Evolutionary conservation across 2,888 invertebrate genomes (phyloP).

Genomic region (Augiades crinisus): DNA sequence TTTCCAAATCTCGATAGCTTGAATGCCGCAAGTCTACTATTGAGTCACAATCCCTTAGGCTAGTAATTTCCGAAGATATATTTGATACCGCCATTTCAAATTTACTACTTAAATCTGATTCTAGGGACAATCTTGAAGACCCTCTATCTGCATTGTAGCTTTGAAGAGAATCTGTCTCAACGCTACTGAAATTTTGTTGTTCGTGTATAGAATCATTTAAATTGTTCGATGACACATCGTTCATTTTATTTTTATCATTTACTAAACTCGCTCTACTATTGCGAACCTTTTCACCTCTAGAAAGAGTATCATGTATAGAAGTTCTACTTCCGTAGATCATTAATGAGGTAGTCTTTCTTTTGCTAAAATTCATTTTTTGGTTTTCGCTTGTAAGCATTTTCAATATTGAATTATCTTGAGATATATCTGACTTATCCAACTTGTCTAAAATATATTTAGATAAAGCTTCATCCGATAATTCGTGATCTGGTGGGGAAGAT

Average conservation of each 20-base stretch:
- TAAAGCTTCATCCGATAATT: constrained; percentile 83
- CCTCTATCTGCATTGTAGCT: constrained; percentile 73
- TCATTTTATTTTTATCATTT: constrained; percentile 56
- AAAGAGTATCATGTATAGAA: constrained; percentile 75
- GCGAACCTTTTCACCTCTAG: constrained; percentile 73
- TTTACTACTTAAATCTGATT: constrained; percentile 75
- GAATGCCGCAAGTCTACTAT: constrained; percentile 80
- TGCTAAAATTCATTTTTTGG: constrained; percentile 68
- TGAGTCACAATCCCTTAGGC: constrained; percentile 67
- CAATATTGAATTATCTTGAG: constrained; percentile 71
- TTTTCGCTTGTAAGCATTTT: constrained; percentile 74
- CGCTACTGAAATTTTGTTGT: constrained; percentile 60
- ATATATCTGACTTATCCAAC: constrained; percentile 70
- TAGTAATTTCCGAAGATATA: constrained; percentile 64
- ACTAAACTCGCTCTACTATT: constrained; percentile 71
- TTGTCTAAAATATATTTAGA: constrained; percentile 78
- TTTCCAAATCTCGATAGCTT: constrained; percentile 77
- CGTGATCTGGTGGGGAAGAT: constrained; percentile 87
- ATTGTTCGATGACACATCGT: constrained; percentile 46
- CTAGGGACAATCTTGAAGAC: constrained; percentile 69
- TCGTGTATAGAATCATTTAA: constrained; percentile 57
- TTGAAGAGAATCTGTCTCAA: constrained; percentile 67
- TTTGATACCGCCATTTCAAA: constrained; percentile 70
- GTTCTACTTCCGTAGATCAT: constrained; percentile 78
- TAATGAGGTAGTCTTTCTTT: constrained; percentile 71